These are phyloP conservation scores for Tachina grossa DNA, from an alignment of 2,888 invertebrate species.

Conservation along the genomic window DNA sequence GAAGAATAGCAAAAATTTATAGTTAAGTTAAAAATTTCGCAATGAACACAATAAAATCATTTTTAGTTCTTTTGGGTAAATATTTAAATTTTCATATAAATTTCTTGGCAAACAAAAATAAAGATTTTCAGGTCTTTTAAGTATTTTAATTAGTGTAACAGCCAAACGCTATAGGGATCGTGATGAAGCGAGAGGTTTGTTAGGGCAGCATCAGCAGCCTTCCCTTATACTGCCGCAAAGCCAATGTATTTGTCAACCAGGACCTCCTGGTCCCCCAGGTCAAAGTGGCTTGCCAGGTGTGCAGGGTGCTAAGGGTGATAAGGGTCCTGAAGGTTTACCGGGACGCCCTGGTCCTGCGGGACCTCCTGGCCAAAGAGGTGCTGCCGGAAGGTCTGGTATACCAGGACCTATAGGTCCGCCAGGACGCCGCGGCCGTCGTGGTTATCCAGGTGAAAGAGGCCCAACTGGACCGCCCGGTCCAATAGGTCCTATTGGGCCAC, in stretches of 20 bases:
- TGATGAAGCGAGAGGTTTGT: constrained; percentile 32
- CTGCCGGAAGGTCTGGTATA: constrained; percentile 64
- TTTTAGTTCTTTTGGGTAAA: constrained; percentile 16
- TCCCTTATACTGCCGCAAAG: constrained; percentile 47
- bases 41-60: constrained; percentile 18
- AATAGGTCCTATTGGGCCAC: constrained; percentile 64
- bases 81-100: background rate
- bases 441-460: constrained; percentile 73
- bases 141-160: background rate
- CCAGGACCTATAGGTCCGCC: constrained; percentile 68
- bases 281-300: constrained; percentile 63
- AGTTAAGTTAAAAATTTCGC: constrained; percentile 15
- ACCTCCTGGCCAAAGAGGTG: constrained; percentile 65
- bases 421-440: constrained; percentile 70
- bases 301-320: constrained; percentile 67
- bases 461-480: constrained; percentile 67
- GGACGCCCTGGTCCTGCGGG: constrained; percentile 66
- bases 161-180: constrained; percentile 30
- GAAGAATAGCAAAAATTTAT: background rate
- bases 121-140: background rate
- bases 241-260: constrained; percentile 65
- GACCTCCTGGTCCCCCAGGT: constrained; percentile 71
- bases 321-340: constrained; percentile 64
- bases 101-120: background rate
- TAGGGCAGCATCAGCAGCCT: constrained; percentile 53